Evolutionary conservation across 2,113 vertebrate genomes (phyloP), one percentile per base, ranked within the genome.

Genomic region (Odocoileus virginianus): DNA sequence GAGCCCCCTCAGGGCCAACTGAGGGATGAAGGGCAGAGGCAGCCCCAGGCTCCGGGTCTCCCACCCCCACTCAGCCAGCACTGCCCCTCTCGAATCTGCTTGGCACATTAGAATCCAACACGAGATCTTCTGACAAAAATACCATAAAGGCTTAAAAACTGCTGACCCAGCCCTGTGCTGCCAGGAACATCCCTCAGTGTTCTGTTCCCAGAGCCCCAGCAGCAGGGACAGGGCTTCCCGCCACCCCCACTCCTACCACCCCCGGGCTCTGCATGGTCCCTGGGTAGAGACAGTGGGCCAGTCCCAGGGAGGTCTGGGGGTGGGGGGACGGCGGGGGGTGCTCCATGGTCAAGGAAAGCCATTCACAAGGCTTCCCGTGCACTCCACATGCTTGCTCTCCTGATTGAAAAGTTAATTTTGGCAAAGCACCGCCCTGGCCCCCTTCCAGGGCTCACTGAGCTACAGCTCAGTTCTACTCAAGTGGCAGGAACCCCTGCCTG

Each of bases 1-100:
- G 36, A 28, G 27, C 13, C 36, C 57, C 12, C 43, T 40, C 16
- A 0, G 47, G 13, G 47, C 33, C 6, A 0, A 12, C 79, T 0
- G 3, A 82, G 47, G 2, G 0, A 2, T 17, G 40, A 54, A 40
- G 8, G 9, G 28, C 12, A 2, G 40, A 58, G 28, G 43, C 58
- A 87, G 57, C 58, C 21, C 61, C 67, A 36, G 50, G 17, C 67
- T 81, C 50, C 5, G 0, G 45, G 19, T 8, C 43, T 61, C 33
- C 87, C 36, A 30, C 7, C 17, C 7, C 25, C 0, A 9, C 6
- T 57, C 45, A 40, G 61, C 54, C 36, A 36, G 5, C 74, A 3
- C 33, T 45, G 19, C 28, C 5, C 2, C 50, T 90, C 6, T 57
- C 45, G 15, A 30, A 11, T 9, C 33, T 30, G 2, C 27, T 47